Percentiles rank a stretch among this genome's conserved stretches.
These are phyloP conservation scores for Drosophila jambulina DNA, from an alignment of 1,140 invertebrate species.

Conservation along the genomic window DNA sequence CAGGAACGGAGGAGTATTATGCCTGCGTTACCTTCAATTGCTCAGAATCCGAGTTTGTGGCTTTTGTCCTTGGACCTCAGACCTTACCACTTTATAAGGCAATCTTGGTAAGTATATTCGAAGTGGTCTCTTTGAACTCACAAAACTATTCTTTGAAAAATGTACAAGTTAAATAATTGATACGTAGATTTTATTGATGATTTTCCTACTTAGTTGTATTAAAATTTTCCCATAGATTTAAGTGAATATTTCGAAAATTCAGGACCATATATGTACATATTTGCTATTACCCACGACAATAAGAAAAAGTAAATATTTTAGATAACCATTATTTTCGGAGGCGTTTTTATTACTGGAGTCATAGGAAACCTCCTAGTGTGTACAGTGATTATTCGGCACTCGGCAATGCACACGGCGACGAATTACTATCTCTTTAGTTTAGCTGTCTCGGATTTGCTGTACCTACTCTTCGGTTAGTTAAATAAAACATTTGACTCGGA, in stretches of 20 bases:
- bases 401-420: conserved; percentile 93
- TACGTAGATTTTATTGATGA: neutral
- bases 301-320: conserved; percentile 85
- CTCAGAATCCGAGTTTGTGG: conserved; percentile 85
- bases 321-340: conserved; percentile 90
- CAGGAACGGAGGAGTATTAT: conserved; percentile 43
- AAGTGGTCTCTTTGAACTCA: neutral
- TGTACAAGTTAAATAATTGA: neutral
- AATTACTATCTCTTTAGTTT: conserved; percentile 97
- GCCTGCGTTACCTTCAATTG: conserved; percentile 85
- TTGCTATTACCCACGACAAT: too few species aligned
- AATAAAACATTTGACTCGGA: neutral
- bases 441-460: conserved; percentile 91
- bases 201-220: neutral
- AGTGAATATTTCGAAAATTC: neutral
- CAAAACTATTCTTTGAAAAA: neutral
- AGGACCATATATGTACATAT: neutral
- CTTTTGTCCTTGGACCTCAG: conserved; percentile 86
- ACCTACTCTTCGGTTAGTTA: conserved; percentile 90
- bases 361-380: conserved; percentile 96
- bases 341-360: conserved; percentile 94
- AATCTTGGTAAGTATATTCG: conserved; percentile 69
- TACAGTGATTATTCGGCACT: conserved; percentile 93
- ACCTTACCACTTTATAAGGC: conserved; percentile 85
- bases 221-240: neutral